Evolutionary conservation across 2,113 vertebrate genomes (phyloP), one percentile per base, ranked within the genome.

Genomic region (Butorides virescens): DNA sequence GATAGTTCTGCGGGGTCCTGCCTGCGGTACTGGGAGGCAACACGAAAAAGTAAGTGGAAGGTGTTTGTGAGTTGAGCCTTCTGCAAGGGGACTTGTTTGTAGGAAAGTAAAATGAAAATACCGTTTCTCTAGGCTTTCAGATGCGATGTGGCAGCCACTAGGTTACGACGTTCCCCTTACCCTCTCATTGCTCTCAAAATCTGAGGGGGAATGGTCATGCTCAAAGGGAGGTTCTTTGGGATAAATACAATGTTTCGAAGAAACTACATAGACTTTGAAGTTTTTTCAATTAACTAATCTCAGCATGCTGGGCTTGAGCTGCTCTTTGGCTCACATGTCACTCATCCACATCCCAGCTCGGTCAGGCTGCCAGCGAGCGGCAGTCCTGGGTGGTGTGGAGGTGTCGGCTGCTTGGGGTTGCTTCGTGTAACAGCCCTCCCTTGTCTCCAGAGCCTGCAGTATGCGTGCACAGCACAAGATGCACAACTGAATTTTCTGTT

Each of bases 41-140:
- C 1, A 7, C 0, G 0, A 34, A 92, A 42, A 39, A 15, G 3
- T 7, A 7, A 1, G 0, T 39, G 47, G 46, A 39, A 63, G 19
- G 13, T 36, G n/a, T 47, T 11, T 4, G 6, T 39, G 10, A 62
- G 1, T n/a, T 7, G 5, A 58, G 10, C 44, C 13, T 71, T 39
- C 42, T 77, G 37, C 47, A 22, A 27, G 20, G 16, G 12, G 10
- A 19, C 32, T 70, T 46, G 1, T 29, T 59, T 71, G 26, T 20
- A 27, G 29, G 25, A 86, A 44, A 20, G 15, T 10, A 20, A 19
- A 59, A 29, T 20, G 36, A 27, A 52, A 39, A 67, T 29, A 18
- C 6, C 0, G 0, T 55, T 83, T 46, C 27, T 75, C 5, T 53
- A 13, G 32, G 26, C 32, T 92, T 80, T 80, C 55, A 73, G 13